phyloP scores from a whole-genome alignment of 2,113 vertebrate genomes.

The Brachirus orientalis region DNA sequence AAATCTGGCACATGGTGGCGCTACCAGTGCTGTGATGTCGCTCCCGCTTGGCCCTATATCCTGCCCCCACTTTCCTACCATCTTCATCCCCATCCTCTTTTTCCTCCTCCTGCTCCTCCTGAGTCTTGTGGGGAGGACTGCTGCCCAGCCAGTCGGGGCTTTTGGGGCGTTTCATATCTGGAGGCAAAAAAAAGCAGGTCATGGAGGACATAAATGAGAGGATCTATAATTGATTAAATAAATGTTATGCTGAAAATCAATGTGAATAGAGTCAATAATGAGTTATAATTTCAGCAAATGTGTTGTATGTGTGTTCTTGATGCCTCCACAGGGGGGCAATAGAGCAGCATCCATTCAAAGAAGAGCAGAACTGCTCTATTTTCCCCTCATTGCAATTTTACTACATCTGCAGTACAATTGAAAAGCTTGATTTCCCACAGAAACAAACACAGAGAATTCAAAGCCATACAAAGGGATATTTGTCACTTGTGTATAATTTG shows the following conservation, averaged over 20 bases:
- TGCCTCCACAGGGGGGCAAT: conserved; percentile 75
- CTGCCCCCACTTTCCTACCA: conserved; percentile 57
- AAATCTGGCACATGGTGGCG: conserved; percentile 92
- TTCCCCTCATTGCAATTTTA: background rate
- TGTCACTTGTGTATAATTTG: conserved; percentile 6
- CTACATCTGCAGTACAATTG: conserved; percentile 10
- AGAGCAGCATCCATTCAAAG: conserved; percentile 49
- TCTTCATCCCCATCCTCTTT: conserved; percentile 50
- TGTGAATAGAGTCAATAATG: background rate
- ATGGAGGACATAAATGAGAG: background rate
- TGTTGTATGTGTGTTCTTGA: conserved; percentile 29
- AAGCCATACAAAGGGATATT: conserved; percentile 9
- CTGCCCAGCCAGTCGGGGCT: conserved; percentile 78
- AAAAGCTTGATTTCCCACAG: conserved; percentile 7
- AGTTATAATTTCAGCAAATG: background rate
- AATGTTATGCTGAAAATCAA: background rate
- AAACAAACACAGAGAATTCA: conserved; percentile 12
- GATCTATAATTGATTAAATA: background rate
- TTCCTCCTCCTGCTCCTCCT: conserved; percentile 40
- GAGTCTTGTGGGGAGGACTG: conserved; percentile 25
- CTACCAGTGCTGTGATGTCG: conserved; percentile 86
- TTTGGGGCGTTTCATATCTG: conserved; percentile 89
- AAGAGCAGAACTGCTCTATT: background rate
- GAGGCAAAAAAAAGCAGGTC: background rate
- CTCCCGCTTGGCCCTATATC: conserved; percentile 85